These are phyloP conservation scores for Pasiphila rectangulata DNA, from an alignment of 2,888 invertebrate genomes.

Conservation along the genomic window DNA sequence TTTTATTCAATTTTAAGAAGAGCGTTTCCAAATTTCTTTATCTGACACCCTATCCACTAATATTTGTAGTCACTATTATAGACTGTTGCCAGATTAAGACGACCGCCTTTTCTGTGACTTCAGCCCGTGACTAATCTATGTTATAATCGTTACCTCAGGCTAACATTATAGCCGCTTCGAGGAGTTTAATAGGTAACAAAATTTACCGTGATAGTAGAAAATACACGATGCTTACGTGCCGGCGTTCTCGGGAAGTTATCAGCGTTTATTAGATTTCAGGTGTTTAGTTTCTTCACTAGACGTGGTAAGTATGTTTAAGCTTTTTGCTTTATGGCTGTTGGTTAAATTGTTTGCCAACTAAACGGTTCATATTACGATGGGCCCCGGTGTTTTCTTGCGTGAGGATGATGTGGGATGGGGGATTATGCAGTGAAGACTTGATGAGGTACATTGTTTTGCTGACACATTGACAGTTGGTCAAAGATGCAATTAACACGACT, in stretches of 20 bases:
- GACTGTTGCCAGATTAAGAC: not conserved
- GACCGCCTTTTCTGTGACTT: constrained; percentile 35
- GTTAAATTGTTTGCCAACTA: constrained; percentile 22
- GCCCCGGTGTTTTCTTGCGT: not conserved
- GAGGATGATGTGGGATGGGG: not conserved
- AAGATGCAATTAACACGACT: too few species aligned
- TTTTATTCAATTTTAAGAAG: too few species aligned
- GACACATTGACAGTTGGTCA: too few species aligned
- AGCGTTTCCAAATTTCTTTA: too few species aligned
- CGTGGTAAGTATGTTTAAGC: constrained; percentile 30
- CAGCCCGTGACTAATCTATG: constrained; percentile 59
- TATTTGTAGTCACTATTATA: not conserved
- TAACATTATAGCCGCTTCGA: constrained; percentile 78
- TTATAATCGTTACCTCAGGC: constrained; percentile 77
- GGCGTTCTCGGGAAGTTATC: constrained; percentile 65
- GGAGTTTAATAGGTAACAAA: constrained; percentile 79
- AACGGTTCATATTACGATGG: constrained; percentile 9
- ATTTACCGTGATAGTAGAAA: constrained; percentile 78
- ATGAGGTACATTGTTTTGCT: too few species aligned
- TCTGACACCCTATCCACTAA: too few species aligned
- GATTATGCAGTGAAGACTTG: too few species aligned
- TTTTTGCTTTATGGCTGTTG: constrained; percentile 31
- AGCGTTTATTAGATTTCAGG: constrained; percentile 64
- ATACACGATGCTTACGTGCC: constrained; percentile 75
- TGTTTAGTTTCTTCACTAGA: constrained; percentile 57